A percentile compares a stretch with the other conserved stretches of the same genome.
These are phyloP conservation scores for Odontomachus brunneus DNA, from an alignment of 1,140 invertebrate genomes.

Conservation along the genomic window DNA sequence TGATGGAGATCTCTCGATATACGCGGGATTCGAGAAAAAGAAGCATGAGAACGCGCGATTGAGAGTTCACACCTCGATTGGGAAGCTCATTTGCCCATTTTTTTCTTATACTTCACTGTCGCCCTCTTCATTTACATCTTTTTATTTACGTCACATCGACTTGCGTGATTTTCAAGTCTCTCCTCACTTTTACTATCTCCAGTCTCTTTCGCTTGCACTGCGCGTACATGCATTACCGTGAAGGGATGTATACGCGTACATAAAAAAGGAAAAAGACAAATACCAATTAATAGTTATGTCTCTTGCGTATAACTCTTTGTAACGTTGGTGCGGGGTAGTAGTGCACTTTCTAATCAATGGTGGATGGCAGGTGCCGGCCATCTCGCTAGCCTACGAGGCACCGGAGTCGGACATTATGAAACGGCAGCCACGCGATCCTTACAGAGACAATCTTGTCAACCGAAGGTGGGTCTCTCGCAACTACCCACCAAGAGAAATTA, in stretches of 20 bases:
- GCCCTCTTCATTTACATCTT: neutral
- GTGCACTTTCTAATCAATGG: constrained; percentile 84
- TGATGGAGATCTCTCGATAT: neutral
- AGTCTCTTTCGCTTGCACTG: constrained; percentile 71
- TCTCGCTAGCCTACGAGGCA: constrained; percentile 98
- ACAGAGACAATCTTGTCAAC: constrained; percentile 97
- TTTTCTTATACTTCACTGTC: too few relatives aligned
- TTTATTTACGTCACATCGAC: neutral
- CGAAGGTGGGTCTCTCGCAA: constrained; percentile 89
- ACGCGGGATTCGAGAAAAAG: neutral
- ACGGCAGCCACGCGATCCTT: constrained; percentile 96
- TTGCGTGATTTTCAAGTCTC: constrained; percentile 50
- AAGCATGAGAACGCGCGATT: neutral
- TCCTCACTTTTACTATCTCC: constrained; percentile 9
- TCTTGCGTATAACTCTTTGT: constrained; percentile 63
- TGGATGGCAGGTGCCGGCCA: constrained; percentile 94
- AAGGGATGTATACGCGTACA: constrained; percentile 51
- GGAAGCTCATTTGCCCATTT: too few relatives aligned
- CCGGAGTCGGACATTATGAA: constrained; percentile 99
- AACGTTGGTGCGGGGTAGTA: constrained; percentile 63
- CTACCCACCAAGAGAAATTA: constrained; percentile 76
- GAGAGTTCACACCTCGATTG: neutral
- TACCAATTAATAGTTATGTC: constrained; percentile 42
- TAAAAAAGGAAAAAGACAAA: constrained; percentile 9
- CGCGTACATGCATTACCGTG: constrained; percentile 62